These are phyloP conservation scores for Stenodema calcarata DNA, from an alignment of 2,888 invertebrate species.

Conservation along the genomic window DNA sequence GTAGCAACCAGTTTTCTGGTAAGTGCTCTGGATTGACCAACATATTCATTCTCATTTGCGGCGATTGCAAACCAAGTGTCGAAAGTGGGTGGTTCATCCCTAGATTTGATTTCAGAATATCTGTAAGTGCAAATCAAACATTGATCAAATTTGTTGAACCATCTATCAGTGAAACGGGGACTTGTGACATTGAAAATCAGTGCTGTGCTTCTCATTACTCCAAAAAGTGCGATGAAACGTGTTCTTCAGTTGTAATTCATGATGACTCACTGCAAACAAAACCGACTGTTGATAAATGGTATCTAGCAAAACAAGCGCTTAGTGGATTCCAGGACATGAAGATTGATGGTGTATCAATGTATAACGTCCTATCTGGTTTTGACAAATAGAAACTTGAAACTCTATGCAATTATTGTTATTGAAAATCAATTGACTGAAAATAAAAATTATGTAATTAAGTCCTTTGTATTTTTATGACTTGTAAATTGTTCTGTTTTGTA, in stretches of 20 bases:
- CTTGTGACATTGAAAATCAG: background rate
- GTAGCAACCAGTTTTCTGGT: background rate
- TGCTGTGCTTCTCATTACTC: background rate
- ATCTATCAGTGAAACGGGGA: background rate
- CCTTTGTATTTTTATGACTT: too few relatives aligned
- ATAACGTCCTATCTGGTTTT: background rate
- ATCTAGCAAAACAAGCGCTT: conserved; percentile 6
- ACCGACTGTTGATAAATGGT: background rate
- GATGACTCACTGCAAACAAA: background rate
- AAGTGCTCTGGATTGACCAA: conserved; percentile 17
- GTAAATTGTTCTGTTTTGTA: too few relatives aligned
- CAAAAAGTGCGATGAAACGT: background rate
- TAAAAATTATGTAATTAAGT: background rate
- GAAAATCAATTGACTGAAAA: background rate
- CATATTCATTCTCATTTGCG: conserved; percentile 22
- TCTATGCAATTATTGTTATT: background rate
- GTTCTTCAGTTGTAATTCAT: background rate
- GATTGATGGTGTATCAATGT: conserved; percentile 36
- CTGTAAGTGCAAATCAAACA: conserved; percentile 1
- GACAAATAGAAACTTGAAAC: background rate
- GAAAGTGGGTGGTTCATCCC: conserved; percentile 22
- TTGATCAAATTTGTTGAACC: background rate
- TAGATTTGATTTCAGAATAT: conserved; percentile 14
- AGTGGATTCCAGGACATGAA: conserved; percentile 40
- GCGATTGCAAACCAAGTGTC: background rate